These are phyloP conservation scores for Melanchra persicariae DNA, from an alignment of 2,888 invertebrate species.

Conservation along the genomic window DNA sequence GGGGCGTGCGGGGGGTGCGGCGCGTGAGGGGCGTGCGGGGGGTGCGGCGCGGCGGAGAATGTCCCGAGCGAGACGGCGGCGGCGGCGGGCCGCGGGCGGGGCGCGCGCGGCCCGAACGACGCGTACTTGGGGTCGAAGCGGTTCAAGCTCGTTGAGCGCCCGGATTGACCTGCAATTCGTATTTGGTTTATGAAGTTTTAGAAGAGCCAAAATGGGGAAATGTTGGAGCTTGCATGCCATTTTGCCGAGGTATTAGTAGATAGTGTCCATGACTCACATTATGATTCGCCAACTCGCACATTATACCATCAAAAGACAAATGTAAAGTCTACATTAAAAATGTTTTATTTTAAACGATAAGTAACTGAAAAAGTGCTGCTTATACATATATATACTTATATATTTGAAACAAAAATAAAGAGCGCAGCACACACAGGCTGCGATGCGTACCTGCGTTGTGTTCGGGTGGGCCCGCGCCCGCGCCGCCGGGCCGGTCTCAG, in stretches of 20 bases:
- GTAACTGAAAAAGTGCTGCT: too few relatives aligned
- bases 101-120: conserved; percentile 89
- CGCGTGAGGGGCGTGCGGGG: conserved; percentile 60
- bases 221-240: neutral
- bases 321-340: too few relatives aligned
- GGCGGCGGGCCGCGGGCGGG: conserved; percentile 85
- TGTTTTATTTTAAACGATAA: too few relatives aligned
- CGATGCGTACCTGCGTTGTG: conserved; percentile 52
- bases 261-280: neutral
- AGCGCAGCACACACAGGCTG: neutral
- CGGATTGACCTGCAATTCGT: conserved; percentile 76
- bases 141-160: conserved; percentile 89
- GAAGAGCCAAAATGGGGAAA: neutral
- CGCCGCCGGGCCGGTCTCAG: conserved; percentile 95
- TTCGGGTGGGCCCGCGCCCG: conserved; percentile 75
- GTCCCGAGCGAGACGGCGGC: conserved; percentile 79
- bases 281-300: too few relatives aligned
- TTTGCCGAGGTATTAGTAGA: neutral
- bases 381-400: too few relatives aligned
- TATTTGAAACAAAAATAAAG: neutral
- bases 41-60: conserved; percentile 73
- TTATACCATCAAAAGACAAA: too few relatives aligned
- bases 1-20: conserved; percentile 68
- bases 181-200: neutral
- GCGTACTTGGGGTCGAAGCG: conserved; percentile 91